Base-by-base conservation (phyloP, 2,888 invertebrate species). In the Drosophila multiciliata region DNA sequence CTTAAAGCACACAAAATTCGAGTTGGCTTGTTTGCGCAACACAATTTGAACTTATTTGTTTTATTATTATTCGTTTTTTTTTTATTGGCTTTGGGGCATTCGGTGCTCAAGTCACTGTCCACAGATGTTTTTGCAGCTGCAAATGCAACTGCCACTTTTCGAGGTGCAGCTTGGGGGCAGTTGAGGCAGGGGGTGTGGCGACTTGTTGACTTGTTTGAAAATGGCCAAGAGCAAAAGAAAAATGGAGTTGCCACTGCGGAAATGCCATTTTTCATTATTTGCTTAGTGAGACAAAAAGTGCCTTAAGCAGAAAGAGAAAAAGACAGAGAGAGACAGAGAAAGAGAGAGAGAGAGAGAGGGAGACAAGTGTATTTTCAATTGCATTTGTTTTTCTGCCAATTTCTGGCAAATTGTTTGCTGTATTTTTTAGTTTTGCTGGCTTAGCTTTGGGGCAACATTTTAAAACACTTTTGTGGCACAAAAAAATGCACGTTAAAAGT, bases 181-280 rank as follows among this genome's bases (percentile, higher is more conserved):
- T 3, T n/a, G 26, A 2, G 12, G n/a, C n/a, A n/a, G 38, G 5
- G 0, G 29, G 12, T 15, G 12, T 17, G 32, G 55, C 82, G 82
- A 87, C 90, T 89, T 84, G 84, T 89, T 84, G 84, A 84, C 83
- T 89, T 89, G 73, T 70, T 72, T 63, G 68, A 65, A 45, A 45
- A 45, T 45, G 8, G 45, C 45, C 23, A 15, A n/a, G 1, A 58
- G 48, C 45, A 62, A 64, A 42, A 65, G 73, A 53, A 86, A 88
- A 88, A 85, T 76, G 87, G 84, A 84, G 78, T 87, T 89, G 82
- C 61, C 87, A 89, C 71, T 78, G 82, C 75, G 85, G 70, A 87
- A 89, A 87, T 85, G 74, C 59, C 63, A 82, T 87, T 84, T 85
- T 79, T 82, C 77, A 79, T 79, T 85, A 76, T 74, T 75, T 68